A percentile compares a stretch with the other conserved stretches of the same genome.
These are phyloP conservation scores for Masnerella sp. DNA, from an alignment of 2,888 invertebrate genomes.

Conservation along the genomic window DNA sequence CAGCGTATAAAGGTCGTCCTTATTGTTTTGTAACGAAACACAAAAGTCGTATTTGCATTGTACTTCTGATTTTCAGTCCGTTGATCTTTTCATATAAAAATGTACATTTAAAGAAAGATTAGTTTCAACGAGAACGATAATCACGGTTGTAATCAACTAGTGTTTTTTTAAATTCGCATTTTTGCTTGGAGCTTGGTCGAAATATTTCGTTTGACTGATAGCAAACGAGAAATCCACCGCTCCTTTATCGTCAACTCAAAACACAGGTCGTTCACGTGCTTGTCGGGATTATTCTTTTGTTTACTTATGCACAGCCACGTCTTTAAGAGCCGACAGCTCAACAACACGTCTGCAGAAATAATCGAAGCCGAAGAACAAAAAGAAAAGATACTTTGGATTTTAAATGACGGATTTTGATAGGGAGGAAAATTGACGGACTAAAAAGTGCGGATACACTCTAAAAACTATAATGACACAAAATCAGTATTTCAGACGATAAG, in stretches of 20 bases:
- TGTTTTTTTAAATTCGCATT: background rate
- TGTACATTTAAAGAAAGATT: background rate
- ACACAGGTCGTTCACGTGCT: too few species aligned
- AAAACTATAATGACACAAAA: too few species aligned
- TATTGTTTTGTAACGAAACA: constrained; percentile 33
- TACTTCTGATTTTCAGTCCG: constrained; percentile 15
- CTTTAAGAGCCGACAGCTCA: constrained; percentile 6
- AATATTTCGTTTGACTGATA: too few species aligned
- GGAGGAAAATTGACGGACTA: constrained; percentile 23
- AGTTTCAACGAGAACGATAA: too few species aligned
- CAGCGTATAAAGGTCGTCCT: constrained; percentile 19
- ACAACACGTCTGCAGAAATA: constrained; percentile 15
- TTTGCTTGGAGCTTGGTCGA: too few species aligned
- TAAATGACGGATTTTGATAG: constrained; percentile 34
- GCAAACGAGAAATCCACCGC: background rate
- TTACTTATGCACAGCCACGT: constrained; percentile 2
- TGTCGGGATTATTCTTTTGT: constrained; percentile 9
- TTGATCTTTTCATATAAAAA: constrained; percentile 7
- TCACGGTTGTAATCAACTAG: background rate
- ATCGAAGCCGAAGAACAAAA: constrained; percentile 16
- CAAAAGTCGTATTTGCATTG: constrained; percentile 13
- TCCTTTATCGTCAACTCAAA: background rate
- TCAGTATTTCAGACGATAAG: too few species aligned
- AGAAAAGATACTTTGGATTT: constrained; percentile 21
- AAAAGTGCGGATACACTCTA: too few species aligned